Evolutionary conservation across 2,797 vertebrate genomes (phyloP).

Genomic region (Poeciliopsis gracilis): DNA sequence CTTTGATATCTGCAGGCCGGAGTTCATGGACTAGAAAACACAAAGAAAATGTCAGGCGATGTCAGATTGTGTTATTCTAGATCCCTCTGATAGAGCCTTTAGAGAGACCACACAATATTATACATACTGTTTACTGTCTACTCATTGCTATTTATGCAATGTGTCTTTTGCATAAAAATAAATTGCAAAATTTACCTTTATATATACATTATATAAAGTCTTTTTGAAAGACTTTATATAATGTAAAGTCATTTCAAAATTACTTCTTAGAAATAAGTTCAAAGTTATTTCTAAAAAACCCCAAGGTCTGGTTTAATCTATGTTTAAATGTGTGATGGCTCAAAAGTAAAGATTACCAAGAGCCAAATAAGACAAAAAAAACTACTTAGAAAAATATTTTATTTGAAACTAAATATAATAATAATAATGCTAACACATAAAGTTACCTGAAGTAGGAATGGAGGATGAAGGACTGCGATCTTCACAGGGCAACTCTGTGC

Average conservation of each 20-base stretch:
- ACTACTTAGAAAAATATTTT: background rate
- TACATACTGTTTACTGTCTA: background rate
- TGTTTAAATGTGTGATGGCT: background rate
- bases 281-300: background rate
- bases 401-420: background rate
- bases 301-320: background rate
- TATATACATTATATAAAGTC: too few species aligned
- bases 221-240: too few species aligned
- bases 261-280: too few species aligned
- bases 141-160: background rate
- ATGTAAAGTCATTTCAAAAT: too few species aligned
- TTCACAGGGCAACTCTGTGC: constrained; percentile 69
- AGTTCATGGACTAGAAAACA: constrained; percentile 84
- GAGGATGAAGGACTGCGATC: constrained; percentile 63
- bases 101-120: background rate
- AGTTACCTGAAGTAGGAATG: constrained; percentile 70
- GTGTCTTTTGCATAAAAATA: background rate
- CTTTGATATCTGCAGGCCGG: constrained; percentile 85
- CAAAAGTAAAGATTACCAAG: background rate
- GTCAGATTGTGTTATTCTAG: background rate
- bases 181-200: too few species aligned
- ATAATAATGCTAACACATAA: background rate
- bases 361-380: background rate
- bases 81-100: background rate
- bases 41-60: constrained; percentile 1